Evolutionary conservation across 1,140 invertebrate species (phyloP).

Genomic region (Drosophila littoralis): DNA sequence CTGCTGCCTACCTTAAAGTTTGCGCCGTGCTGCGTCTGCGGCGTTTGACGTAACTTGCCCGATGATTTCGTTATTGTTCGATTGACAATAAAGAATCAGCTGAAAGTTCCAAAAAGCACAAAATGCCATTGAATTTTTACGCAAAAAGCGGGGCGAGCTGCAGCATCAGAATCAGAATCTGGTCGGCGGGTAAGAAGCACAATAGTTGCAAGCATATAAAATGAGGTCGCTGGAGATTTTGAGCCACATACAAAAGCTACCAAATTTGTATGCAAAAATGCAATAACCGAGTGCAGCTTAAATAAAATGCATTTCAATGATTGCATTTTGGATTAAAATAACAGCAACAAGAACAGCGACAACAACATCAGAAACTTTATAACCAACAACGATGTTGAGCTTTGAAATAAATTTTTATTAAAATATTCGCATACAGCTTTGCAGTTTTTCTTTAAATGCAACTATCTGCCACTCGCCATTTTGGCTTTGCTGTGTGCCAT

Average conservation of each 20-base stretch:
- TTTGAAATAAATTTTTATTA: constrained; percentile 53
- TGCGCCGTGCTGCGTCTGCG: constrained; percentile 70
- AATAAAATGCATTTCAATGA: constrained; percentile 82
- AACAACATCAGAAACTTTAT: constrained; percentile 26
- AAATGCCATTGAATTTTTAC: constrained; percentile 73
- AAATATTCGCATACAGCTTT: constrained; percentile 36
- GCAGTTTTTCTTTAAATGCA: constrained; percentile 13
- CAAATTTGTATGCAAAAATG: constrained; percentile 79
- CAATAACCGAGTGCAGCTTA: constrained; percentile 77
- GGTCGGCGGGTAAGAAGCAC: constrained; percentile 21
- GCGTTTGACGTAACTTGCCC: constrained; percentile 80
- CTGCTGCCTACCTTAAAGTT: constrained; percentile 77
- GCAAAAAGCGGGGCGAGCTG: constrained; percentile 13
- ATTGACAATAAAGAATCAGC: constrained; percentile 83
- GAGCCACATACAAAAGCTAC: constrained; percentile 50
- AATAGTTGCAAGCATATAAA: constrained; percentile 74
- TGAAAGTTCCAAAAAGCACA: constrained; percentile 79
- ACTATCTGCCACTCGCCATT: constrained; percentile 17
- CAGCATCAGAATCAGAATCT: background rate
- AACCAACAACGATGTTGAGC: constrained; percentile 10
- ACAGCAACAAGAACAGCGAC: constrained; percentile 40
- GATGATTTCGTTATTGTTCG: constrained; percentile 83
- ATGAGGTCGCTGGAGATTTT: constrained; percentile 65
- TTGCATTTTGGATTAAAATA: constrained; percentile 77
- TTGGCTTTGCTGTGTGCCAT: constrained; percentile 32